A percentile compares a stretch with the other conserved stretches of the same genome.
phyloP scores from a whole-genome alignment of 2,113 vertebrate genomes.

The Sturnus vulgaris region DNA sequence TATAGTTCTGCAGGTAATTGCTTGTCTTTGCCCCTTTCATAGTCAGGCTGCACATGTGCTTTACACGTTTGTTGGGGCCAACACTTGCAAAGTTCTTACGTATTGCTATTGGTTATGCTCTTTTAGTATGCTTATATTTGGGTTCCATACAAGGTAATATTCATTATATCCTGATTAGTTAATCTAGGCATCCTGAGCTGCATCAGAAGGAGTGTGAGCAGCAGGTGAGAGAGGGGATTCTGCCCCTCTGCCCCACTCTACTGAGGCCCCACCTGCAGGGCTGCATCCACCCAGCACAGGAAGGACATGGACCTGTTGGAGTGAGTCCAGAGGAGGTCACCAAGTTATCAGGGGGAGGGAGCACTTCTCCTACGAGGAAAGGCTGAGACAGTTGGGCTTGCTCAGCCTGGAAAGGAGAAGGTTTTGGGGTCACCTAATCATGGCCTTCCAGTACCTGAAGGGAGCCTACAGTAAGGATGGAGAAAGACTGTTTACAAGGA shows the following conservation, averaged over 20 bases:
- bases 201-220: neutral
- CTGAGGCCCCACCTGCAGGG: neutral
- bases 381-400: neutral
- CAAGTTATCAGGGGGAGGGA: neutral
- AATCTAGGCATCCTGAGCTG: neutral
- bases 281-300: neutral
- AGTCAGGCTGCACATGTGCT: rapidly evolving
- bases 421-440: rapidly evolving
- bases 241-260: neutral
- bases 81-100: neutral
- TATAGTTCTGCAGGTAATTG: neutral
- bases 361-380: neutral
- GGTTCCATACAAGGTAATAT: neutral
- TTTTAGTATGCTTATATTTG: neutral
- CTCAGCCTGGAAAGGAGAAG: neutral
- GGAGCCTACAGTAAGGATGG: neutral
- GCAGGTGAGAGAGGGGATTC: neutral
- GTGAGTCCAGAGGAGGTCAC: rapidly evolving
- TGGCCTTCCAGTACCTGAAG: neutral
- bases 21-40: neutral
- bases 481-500: neutral
- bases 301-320: neutral
- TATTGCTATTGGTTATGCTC: neutral
- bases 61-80: neutral
- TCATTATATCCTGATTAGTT: neutral